Evolutionary conservation across 1,140 invertebrate species (phyloP), one percentile per base, ranked within the genome.

Genomic region (Glossosoma conforme): DNA sequence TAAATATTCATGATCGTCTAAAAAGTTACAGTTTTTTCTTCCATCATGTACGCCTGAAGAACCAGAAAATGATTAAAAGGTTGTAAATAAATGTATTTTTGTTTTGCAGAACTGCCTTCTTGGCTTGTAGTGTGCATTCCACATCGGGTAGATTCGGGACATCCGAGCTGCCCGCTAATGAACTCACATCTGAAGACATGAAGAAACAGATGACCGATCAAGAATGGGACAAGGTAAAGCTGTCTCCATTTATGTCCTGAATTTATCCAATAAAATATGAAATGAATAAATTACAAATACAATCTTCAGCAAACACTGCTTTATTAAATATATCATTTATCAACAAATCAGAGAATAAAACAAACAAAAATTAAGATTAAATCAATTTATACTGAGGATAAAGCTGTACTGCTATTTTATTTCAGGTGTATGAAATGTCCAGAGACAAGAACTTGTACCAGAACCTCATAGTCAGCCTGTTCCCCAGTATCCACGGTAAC

Each of bases 401-500:
- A 10, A 14, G 8, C 6, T 36, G 33, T 36, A 5, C 14, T 14
- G 14, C 14, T 8, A 10, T 18, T 55, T 15, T 33, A 33, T 40
- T 51, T 17, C 42, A 80, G 68, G 86, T 99, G 38, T 97, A 96
- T 62, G 89, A 96, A 60, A 99, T 99, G 97, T 93, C 87, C 35
- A 80, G 86, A 49, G 97, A 99, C 64, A 86, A 86, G 58, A 91
- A 94, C 71, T 70, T 99, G 0, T 97, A 95, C 65, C 77, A 87
- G 24, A 98, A 99, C 70, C 74, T 99, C 8, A 91, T 93, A 13
- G 80, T 81, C 17, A 94, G 92, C 63, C 75, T 99, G 5, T 99
- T 99, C 64, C 95, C 97, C 0, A 90, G 94, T 10, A 92, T 99
- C 64, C 94, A 98, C 66, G 97, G 97, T 35, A 97, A 94, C 70